Evolutionary conservation across 2,888 invertebrate species (phyloP), one percentile per base, ranked within the genome.

Genomic region (Pyrrhosoma nymphula): DNA sequence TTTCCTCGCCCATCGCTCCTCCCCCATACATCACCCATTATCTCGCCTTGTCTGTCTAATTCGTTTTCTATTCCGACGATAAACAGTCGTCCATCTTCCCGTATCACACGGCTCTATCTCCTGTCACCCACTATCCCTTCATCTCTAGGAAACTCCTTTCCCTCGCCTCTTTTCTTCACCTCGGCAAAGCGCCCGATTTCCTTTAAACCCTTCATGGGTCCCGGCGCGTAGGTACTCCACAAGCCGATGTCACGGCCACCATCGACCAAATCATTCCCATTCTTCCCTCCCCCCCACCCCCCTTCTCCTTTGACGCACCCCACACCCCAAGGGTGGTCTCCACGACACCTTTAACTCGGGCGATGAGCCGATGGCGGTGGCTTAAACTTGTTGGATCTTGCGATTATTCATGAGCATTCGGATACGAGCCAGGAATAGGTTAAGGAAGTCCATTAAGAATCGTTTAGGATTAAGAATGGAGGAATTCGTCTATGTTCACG

Each of bases 21-120:
- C 55, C 89, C n/a, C 56, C 89, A 89, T 89, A 89, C 56, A 89
- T 89, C 89, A 89, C 89, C 47, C 89, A 89, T 89, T 89, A 89
- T 89, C 89, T 89, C 26, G 16, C 89, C 55, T 55, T 89, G 89
- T 47, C 89, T 56, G 89, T 89, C 89, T 89, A 89, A 89, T 89
- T 89, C 89, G 89, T 89, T 89, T 89, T 89, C 89, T 89, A 89
- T 89, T 89, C 89, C 89, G 56, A 56, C 89, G 89, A 89, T 89
- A 89, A 89, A 89, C 47, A 55, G 89, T 89, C 89, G 89, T 89
- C 89, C 89, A 89, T 89, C 89, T 89, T 89, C 89, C 56, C 55
- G 14, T 89, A 89, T 89, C 89, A 12, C 89, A 16, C 55, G 20
- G 26, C 89, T 89, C 56, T 23, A 89, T 89, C 89, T 89, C 89